Conservation (phyloP, 2,888 invertebrate genomes). For the Spisula subtruncata region DNA sequence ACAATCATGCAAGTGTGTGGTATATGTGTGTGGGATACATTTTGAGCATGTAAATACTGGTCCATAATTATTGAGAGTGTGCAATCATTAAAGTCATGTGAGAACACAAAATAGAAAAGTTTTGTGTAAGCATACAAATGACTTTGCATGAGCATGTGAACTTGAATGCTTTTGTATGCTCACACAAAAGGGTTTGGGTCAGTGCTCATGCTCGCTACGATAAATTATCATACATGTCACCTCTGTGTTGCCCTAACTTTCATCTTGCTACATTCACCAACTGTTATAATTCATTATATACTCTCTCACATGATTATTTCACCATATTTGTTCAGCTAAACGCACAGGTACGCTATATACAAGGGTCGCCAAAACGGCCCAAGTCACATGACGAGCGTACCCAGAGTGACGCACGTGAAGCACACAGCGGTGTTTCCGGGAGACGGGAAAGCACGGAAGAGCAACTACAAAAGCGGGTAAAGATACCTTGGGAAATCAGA, state of each 20-base stretch:
- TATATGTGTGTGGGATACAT: too few relatives aligned
- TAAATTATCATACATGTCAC: neutral
- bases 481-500: constrained; percentile 31
- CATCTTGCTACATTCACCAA: neutral
- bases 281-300: neutral
- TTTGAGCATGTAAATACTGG: too few relatives aligned
- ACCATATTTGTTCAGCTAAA: constrained; percentile 61
- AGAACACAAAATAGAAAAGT: too few relatives aligned
- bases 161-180: neutral
- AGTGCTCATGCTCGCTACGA: neutral
- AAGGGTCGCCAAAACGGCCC: constrained; percentile 76
- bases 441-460: constrained; percentile 73
- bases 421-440: constrained; percentile 53
- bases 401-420: constrained; percentile 71
- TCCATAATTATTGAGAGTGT: too few relatives aligned
- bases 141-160: neutral
- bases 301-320: constrained; percentile 27
- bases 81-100: too few relatives aligned
- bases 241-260: neutral
- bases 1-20: too few relatives aligned
- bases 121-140: too few relatives aligned
- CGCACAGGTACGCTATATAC: constrained; percentile 73
- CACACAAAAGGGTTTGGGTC: neutral
- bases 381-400: constrained; percentile 80
- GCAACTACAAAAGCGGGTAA: constrained; percentile 75